phyloP scores from a whole-genome alignment of 2,113 vertebrate genomes.

The Rostratula benghalensis region DNA sequence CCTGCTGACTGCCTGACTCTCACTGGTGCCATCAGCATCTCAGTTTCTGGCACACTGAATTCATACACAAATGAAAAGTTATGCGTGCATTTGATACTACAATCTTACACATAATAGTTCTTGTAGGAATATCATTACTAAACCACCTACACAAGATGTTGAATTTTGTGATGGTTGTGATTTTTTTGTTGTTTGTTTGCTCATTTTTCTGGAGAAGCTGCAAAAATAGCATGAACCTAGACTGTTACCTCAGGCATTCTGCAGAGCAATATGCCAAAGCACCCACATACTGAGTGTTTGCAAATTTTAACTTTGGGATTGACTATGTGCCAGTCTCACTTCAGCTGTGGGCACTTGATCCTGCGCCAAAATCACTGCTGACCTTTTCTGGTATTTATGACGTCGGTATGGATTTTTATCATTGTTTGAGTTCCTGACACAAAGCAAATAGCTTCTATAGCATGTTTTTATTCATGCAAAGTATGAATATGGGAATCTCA shows the following conservation, averaged over 20 bases:
- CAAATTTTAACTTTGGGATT: constrained; percentile 39
- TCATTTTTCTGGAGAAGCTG: neutral
- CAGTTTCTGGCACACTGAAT: constrained; percentile 3
- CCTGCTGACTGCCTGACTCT: constrained; percentile 10
- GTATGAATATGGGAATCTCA: constrained; percentile 8
- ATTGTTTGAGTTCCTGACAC: constrained; percentile 65
- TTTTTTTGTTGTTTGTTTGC: neutral
- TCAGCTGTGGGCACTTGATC: constrained; percentile 21
- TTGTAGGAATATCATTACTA: neutral
- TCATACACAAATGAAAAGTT: neutral
- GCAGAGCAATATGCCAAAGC: constrained; percentile 34
- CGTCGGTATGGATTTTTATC: constrained; percentile 65
- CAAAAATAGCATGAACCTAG: neutral
- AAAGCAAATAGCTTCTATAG: constrained; percentile 64
- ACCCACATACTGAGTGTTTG: neutral
- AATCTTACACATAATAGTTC: neutral
- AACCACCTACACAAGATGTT: neutral
- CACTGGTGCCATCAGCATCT: neutral
- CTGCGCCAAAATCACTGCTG: constrained; percentile 40
- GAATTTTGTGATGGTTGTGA: neutral
- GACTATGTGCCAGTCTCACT: constrained; percentile 42
- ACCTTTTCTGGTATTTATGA: constrained; percentile 79
- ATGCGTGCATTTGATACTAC: neutral
- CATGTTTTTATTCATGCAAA: constrained; percentile 40
- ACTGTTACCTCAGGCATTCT: constrained; percentile 11